Conservation (phyloP, 1,140 invertebrate genomes). For the Neotoxoptera formosana region DNA sequence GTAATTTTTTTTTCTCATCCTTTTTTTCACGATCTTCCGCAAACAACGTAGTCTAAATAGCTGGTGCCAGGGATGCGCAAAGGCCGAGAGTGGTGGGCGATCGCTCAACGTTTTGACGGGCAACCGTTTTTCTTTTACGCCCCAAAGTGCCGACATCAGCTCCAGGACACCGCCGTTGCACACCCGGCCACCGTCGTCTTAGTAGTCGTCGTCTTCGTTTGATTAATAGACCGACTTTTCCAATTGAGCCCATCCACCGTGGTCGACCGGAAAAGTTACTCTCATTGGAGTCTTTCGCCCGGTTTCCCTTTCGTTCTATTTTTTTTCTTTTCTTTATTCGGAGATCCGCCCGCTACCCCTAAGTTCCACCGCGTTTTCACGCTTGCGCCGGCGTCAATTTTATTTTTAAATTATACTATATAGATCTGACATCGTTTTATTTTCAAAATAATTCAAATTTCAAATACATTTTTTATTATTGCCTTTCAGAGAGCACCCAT, state of each 20-base stretch:
- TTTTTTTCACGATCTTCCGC: not conserved
- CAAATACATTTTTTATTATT: not conserved
- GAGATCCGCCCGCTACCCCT: not conserved
- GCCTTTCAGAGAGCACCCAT: not conserved
- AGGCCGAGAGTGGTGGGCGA: not conserved
- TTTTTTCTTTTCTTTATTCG: not conserved
- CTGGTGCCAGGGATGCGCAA: not conserved
- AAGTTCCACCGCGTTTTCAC: not conserved
- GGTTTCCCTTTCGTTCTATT: not conserved
- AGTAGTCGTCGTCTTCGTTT: not conserved
- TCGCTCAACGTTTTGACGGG: conserved; percentile 50
- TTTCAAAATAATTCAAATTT: not conserved
- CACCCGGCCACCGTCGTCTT: not conserved
- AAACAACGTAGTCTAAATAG: not conserved
- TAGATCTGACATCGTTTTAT: not conserved
- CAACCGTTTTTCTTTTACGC: conserved; percentile 24
- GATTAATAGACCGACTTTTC: conserved; percentile 55
- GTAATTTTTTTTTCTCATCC: conserved; percentile 10
- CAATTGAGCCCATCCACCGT: not conserved
- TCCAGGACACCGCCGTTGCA: not conserved
- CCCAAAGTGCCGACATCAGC: conserved; percentile 48
- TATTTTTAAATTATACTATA: not conserved
- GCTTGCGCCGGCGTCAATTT: not conserved
- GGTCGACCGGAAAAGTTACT: not conserved
- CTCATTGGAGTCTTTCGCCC: not conserved